These are phyloP conservation scores for Lordiphosa mommai DNA, from an alignment of 1,140 invertebrate genomes.

Conservation along the genomic window DNA sequence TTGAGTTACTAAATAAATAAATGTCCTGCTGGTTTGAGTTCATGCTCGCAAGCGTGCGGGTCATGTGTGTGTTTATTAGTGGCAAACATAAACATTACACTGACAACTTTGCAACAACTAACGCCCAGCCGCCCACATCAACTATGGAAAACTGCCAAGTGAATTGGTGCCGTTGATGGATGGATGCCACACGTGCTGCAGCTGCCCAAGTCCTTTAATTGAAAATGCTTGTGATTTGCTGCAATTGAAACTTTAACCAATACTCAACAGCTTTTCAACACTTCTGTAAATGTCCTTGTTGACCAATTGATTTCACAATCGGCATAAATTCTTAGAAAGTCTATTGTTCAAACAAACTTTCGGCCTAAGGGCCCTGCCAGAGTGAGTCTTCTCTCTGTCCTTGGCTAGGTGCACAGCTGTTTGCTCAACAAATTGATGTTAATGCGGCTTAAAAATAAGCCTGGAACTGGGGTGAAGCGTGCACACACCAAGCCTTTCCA, in stretches of 20 bases:
- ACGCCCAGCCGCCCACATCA: conserved; percentile 4
- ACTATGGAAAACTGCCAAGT: conserved; percentile 15
- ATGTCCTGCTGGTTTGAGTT: conserved; percentile 27
- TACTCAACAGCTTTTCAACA: not conserved
- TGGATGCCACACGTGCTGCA: conserved; percentile 9
- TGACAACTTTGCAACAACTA: not conserved
- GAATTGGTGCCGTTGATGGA: conserved; percentile 26
- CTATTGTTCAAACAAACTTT: conserved; percentile 18
- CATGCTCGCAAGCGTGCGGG: conserved; percentile 12
- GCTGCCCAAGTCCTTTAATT: conserved; percentile 22
- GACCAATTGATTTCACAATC: conserved; percentile 40
- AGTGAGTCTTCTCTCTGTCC: not conserved
- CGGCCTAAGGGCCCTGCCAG: not conserved
- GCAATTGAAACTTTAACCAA: not conserved
- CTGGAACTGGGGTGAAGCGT: not conserved
- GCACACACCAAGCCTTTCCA: conserved; percentile 46
- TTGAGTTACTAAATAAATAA: conserved; percentile 58
- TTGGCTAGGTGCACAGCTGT: conserved; percentile 47
- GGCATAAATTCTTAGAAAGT: conserved; percentile 31
- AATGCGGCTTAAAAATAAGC: conserved; percentile 64
- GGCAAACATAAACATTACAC: conserved; percentile 37
- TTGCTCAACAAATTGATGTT: conserved; percentile 71
- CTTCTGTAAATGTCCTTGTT: conserved; percentile 17
- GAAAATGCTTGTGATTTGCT: conserved; percentile 34
- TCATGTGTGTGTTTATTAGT: conserved; percentile 50